Evolutionary conservation across 2,797 vertebrate species (phyloP).

Genomic region (Peromyscus eremicus): DNA sequence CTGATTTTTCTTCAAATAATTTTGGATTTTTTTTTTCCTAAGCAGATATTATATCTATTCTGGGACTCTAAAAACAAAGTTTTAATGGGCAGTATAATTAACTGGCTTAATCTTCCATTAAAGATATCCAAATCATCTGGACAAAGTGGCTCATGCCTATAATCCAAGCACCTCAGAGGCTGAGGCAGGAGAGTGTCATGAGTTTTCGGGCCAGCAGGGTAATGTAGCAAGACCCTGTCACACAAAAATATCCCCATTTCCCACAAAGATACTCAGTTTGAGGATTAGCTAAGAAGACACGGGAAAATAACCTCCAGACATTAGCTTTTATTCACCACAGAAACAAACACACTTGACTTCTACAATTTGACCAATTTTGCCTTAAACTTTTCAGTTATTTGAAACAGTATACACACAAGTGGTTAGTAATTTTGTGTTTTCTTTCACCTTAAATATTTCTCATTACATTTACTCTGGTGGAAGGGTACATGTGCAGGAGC

Average conservation of each 20-base stretch:
- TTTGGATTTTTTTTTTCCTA: slow-evolving; percentile 40
- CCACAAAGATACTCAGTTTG: slow-evolving; percentile 12
- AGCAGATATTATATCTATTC: slow-evolving; percentile 41
- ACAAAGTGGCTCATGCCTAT: neutral
- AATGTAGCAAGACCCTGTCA: neutral
- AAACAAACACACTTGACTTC: slow-evolving; percentile 16
- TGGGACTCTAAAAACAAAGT: slow-evolving; percentile 47
- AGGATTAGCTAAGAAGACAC: neutral
- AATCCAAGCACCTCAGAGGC: neutral
- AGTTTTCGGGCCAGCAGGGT: neutral
- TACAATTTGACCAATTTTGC: neutral
- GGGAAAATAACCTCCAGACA: slow-evolving; percentile 5
- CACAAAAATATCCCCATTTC: neutral
- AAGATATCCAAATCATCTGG: neutral
- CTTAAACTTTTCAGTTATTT: slow-evolving; percentile 61
- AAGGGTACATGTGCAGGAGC: neutral
- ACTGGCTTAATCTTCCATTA: slow-evolving; percentile 43
- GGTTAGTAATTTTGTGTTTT: slow-evolving; percentile 21
- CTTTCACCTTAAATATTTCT: neutral
- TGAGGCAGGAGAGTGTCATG: too few relatives aligned
- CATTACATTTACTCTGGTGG: neutral
- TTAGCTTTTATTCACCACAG: slow-evolving; percentile 15
- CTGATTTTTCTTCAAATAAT: slow-evolving; percentile 70
- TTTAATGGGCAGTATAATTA: slow-evolving; percentile 34
- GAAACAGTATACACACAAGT: slow-evolving; percentile 32